phyloP scores from a whole-genome alignment of 2,888 invertebrate genomes.

The Plebejus argus region DNA sequence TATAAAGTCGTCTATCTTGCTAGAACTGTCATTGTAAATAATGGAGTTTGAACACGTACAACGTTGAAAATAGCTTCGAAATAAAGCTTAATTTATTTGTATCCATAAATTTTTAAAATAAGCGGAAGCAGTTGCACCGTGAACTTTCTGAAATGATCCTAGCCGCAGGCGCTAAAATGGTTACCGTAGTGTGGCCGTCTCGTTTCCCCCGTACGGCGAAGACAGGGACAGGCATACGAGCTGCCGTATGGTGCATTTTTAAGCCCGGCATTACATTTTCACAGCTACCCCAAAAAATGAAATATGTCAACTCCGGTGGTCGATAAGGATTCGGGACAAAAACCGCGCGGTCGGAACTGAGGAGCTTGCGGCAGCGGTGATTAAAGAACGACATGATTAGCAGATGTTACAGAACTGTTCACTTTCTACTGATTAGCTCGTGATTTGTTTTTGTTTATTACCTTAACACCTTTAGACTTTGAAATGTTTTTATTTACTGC shows the following conservation, averaged over 20 bases:
- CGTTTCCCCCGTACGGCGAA: slow-evolving; percentile 42
- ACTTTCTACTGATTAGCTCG: not conserved
- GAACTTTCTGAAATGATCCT: slow-evolving; percentile 63
- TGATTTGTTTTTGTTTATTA: slow-evolving; percentile 19
- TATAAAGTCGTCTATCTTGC: not conserved
- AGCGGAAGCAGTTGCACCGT: slow-evolving; percentile 70
- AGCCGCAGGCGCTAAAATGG: slow-evolving; percentile 57
- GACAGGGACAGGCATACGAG: slow-evolving; percentile 56
- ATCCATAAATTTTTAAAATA: slow-evolving; percentile 28
- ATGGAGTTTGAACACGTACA: slow-evolving; percentile 18
- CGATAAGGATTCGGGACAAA: slow-evolving; percentile 64
- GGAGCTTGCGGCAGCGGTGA: slow-evolving; percentile 56
- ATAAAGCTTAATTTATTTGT: slow-evolving; percentile 29
- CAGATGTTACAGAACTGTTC: slow-evolving; percentile 53
- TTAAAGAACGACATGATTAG: slow-evolving; percentile 52
- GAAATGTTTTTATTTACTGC: not conserved
- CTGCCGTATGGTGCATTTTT: slow-evolving; percentile 72
- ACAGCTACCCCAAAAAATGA: slow-evolving; percentile 69
- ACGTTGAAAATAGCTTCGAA: slow-evolving; percentile 26
- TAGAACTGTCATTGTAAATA: slow-evolving; percentile 20
- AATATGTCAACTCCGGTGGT: slow-evolving; percentile 77
- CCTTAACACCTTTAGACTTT: not conserved
- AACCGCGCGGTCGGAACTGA: slow-evolving; percentile 60
- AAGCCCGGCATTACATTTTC: slow-evolving; percentile 69
- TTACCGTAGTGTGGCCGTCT: slow-evolving; percentile 44